Base-by-base conservation (phyloP, 2,888 invertebrate genomes). In the Cantharis rustica region DNA sequence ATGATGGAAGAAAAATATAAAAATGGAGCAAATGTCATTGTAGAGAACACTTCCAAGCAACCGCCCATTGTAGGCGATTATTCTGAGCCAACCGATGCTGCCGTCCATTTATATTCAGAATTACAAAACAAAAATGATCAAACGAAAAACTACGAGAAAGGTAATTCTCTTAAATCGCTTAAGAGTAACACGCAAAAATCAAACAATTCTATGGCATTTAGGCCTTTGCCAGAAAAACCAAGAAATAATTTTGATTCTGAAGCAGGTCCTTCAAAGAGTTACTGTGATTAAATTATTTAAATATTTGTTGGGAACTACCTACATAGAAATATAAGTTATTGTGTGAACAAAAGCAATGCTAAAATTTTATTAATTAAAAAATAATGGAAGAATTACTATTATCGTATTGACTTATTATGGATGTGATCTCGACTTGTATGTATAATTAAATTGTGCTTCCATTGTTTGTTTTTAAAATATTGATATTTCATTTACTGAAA, bases 191-290 rank as follows among this genome's bases (percentile, higher is more conserved):
- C 81, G 5, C 76, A 82, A 47, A 69, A 80, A 62, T 78, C 76
- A 13, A 84, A 85, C 69, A 84, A 84, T 10, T 89, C 91, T 1
- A 93, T 93, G 92, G 89, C 92, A 26, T 92, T 93, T 83, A 89
- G 93, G 80, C 93, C 93, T n/a, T 87, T 94, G 61, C 93, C 93
- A 0, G 91, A 91, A 79, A 93, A 93, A 84, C 93, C 93, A 16
- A 87, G 82, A 77, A 84, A 82, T 23, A 75, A 72, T 31, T 79
- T 79, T 31, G 81, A 82, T 66, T 31, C 61, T 27, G 79, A 71
- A 26, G 78, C 84, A 10, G 84, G 84, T 16, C 83, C 84, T 62
- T 83, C 83, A 13, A 78, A 74, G 27, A 69, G 68, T 27, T 71
- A 68, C 47, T 75, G 47, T 47, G 47, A 75, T n/a, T 64, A 68